Percentiles rank a stretch among this genome's conserved stretches.
Evolutionary conservation across 2,797 vertebrate genomes (phyloP).

Genomic region (Eleutherodactylus coqui): DNA sequence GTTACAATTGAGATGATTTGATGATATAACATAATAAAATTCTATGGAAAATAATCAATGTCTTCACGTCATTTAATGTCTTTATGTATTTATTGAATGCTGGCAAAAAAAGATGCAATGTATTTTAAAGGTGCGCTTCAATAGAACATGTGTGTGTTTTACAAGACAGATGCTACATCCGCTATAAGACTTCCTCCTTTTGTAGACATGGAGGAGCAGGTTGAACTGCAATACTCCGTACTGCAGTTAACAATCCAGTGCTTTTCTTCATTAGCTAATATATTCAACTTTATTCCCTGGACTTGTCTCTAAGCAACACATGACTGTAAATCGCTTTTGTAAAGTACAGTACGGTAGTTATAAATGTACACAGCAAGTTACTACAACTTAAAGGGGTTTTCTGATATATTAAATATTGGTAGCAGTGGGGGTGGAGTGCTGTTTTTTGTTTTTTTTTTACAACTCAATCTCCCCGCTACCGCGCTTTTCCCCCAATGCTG

Average conservation of each 20-base stretch:
- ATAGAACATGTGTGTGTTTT: not conserved
- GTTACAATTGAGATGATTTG: constrained; percentile 29
- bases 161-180: not conserved
- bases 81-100: not conserved
- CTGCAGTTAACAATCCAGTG: not conserved
- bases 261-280: not conserved
- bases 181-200: too few relatives aligned
- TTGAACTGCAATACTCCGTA: not conserved
- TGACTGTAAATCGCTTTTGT: too few relatives aligned
- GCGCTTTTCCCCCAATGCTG: too few relatives aligned
- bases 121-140: not conserved
- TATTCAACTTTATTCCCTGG: not conserved
- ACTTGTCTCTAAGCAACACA: not conserved
- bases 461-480: too few relatives aligned
- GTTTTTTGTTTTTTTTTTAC: too few relatives aligned
- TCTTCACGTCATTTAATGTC: constrained; percentile 22
- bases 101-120: not conserved
- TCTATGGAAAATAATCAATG: constrained; percentile 17
- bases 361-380: too few relatives aligned
- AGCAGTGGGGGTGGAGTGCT: too few relatives aligned
- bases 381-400: too few relatives aligned
- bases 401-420: too few relatives aligned
- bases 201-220: not conserved
- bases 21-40: constrained; percentile 52
- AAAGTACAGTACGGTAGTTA: too few relatives aligned